Conservation (phyloP, 2,888 invertebrate species). For the Latrodectus elegans region DNA sequence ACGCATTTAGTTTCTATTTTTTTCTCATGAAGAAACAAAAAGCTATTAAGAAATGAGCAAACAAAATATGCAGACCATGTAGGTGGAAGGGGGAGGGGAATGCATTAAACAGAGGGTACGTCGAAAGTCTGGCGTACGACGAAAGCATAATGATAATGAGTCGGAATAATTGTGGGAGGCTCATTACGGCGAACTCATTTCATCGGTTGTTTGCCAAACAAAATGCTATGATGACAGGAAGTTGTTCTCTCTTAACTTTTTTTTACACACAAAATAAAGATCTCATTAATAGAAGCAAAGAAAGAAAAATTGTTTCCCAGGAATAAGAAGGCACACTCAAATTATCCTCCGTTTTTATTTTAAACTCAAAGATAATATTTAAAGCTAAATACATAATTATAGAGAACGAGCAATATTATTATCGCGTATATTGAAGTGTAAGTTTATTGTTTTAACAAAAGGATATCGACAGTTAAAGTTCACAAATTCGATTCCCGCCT, state of each 20-base stretch:
- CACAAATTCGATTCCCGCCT: too few relatives aligned
- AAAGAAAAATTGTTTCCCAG: background rate
- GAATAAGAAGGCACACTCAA: background rate
- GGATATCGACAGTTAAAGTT: too few relatives aligned
- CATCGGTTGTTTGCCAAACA: conserved; percentile 29
- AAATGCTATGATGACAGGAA: conserved; percentile 58
- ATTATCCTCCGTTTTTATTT: background rate
- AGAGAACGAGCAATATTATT: too few relatives aligned
- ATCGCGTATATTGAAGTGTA: too few relatives aligned
- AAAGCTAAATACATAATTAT: too few relatives aligned
- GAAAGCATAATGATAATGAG: conserved; percentile 60
- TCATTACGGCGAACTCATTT: conserved; percentile 13
- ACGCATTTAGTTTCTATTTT: too few relatives aligned
- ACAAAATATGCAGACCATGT: too few relatives aligned
- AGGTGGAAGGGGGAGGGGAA: background rate
- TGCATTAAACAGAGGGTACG: background rate
- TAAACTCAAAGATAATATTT: background rate
- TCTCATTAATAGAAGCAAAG: conserved; percentile 9
- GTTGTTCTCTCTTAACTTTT: background rate
- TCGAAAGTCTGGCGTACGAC: background rate
- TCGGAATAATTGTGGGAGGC: conserved; percentile 46
- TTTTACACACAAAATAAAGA: background rate
- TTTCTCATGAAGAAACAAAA: too few relatives aligned
- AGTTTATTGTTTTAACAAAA: too few relatives aligned
- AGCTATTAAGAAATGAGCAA: too few relatives aligned